Conservation (phyloP, 1,140 invertebrate genomes). For the Megalopta genalis region DNA sequence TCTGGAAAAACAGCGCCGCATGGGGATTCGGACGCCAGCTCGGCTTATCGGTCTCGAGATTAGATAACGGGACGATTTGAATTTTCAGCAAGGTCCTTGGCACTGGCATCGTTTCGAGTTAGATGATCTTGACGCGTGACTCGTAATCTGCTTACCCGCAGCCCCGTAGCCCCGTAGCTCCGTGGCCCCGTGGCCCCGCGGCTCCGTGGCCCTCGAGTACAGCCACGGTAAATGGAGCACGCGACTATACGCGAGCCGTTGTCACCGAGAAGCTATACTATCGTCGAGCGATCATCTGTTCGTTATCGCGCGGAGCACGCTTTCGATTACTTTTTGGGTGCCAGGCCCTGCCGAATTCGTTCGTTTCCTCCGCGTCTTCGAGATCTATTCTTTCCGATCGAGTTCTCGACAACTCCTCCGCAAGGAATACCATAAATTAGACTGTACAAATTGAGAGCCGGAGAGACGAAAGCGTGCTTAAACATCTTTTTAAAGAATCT, state of each 20-base stretch:
- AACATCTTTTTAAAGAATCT: too few relatives aligned
- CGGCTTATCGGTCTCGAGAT: constrained; percentile 11
- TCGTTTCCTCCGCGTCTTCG: too few relatives aligned
- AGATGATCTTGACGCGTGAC: constrained; percentile 27
- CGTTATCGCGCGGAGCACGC: too few relatives aligned
- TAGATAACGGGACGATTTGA: constrained; percentile 46
- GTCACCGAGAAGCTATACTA: background rate
- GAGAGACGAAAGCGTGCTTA: too few relatives aligned
- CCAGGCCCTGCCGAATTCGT: too few relatives aligned
- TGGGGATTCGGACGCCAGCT: background rate
- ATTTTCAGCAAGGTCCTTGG: constrained; percentile 43
- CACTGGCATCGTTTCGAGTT: constrained; percentile 47
- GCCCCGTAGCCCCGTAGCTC: too few relatives aligned
- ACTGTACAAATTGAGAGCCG: too few relatives aligned
- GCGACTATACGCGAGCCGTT: background rate
- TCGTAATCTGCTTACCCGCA: constrained; percentile 20
- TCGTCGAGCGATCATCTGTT: background rate
- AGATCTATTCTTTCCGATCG: too few relatives aligned
- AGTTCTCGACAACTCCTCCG: too few relatives aligned
- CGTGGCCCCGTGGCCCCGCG: too few relatives aligned
- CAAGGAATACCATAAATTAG: too few relatives aligned
- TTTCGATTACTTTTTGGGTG: too few relatives aligned
- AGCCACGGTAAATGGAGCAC: constrained; percentile 12
- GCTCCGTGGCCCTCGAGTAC: background rate
- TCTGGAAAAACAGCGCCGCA: constrained; percentile 77